Conservation (phyloP, 64 coral and sea anemone species). For the Platygyra sinensis region DNA sequence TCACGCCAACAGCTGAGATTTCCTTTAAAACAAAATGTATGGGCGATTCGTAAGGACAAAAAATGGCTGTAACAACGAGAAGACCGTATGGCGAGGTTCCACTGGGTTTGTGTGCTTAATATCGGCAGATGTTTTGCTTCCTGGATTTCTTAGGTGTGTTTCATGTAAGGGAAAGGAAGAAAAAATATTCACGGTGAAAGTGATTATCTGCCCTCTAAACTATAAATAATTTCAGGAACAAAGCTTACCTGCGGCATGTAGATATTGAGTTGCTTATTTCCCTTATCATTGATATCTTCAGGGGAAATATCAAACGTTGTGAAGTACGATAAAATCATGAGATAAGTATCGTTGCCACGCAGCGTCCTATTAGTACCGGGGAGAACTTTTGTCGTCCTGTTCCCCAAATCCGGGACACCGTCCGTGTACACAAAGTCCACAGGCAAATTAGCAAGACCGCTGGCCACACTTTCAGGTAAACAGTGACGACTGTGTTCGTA, state of each 20-base stretch:
- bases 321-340: slow-evolving; percentile 77
- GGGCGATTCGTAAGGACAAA: no score
- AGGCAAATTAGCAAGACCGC: slow-evolving; percentile 86
- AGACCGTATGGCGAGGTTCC: no score
- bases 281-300: slow-evolving; percentile 64
- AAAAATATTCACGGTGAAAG: no score
- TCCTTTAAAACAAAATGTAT: no score
- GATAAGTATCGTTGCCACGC: slow-evolving; percentile 65
- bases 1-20: no score
- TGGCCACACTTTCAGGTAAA: slow-evolving; percentile 70
- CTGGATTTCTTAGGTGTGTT: no score
- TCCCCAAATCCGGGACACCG: slow-evolving; percentile 58
- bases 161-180: no score
- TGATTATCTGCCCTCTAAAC: no score
- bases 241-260: slow-evolving; percentile 67
- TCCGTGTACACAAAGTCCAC: slow-evolving; percentile 84
- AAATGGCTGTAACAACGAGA: no score
- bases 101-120: no score
- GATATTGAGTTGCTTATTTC: slow-evolving; percentile 36
- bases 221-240: background rate
- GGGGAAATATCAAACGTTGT: slow-evolving; percentile 79
- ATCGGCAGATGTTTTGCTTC: no score
- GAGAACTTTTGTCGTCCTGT: slow-evolving; percentile 55
- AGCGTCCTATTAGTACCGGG: slow-evolving; percentile 40
- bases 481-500: slow-evolving; percentile 72